These are phyloP conservation scores for Agonopterix arenella DNA, from an alignment of 2,888 invertebrate genomes.

Conservation along the genomic window DNA sequence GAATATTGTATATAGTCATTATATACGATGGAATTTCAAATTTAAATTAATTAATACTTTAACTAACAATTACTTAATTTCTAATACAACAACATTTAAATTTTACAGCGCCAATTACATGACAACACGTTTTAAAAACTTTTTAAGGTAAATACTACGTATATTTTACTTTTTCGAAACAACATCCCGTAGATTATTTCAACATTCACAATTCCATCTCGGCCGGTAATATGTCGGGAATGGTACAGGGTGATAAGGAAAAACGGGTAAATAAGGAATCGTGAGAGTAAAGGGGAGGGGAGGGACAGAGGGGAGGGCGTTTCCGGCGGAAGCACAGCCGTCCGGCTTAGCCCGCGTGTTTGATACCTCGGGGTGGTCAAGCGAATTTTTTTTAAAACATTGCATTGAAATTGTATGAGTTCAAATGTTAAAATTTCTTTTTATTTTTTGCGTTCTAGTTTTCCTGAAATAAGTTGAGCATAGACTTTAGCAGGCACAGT, in stretches of 20 bases:
- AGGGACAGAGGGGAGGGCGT: slow-evolving; percentile 19
- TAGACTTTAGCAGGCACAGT: too few relatives aligned
- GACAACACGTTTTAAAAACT: too few relatives aligned
- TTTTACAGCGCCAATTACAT: too few relatives aligned
- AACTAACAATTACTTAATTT: too few relatives aligned
- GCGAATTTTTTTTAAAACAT: slow-evolving; percentile 37
- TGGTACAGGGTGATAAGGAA: slow-evolving; percentile 69
- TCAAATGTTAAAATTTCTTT: neutral
- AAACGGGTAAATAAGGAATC: slow-evolving; percentile 70
- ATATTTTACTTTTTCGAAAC: neutral
- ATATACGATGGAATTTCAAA: too few relatives aligned
- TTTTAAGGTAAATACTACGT: too few relatives aligned
- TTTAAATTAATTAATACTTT: too few relatives aligned
- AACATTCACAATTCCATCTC: slow-evolving; percentile 54
- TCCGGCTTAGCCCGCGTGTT: slow-evolving; percentile 32
- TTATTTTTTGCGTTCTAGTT: too few relatives aligned
- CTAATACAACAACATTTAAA: too few relatives aligned
- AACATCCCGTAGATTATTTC: slow-evolving; percentile 8
- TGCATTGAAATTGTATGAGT: slow-evolving; percentile 12
- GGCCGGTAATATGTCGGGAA: slow-evolving; percentile 63
- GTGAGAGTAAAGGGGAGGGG: slow-evolving; percentile 27
- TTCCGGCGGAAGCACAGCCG: slow-evolving; percentile 50
- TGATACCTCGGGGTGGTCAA: slow-evolving; percentile 26
- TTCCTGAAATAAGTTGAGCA: too few relatives aligned
- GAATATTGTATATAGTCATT: too few relatives aligned